phyloP scores from a whole-genome alignment of 2,797 vertebrate genomes.

The Anabas testudineus region DNA sequence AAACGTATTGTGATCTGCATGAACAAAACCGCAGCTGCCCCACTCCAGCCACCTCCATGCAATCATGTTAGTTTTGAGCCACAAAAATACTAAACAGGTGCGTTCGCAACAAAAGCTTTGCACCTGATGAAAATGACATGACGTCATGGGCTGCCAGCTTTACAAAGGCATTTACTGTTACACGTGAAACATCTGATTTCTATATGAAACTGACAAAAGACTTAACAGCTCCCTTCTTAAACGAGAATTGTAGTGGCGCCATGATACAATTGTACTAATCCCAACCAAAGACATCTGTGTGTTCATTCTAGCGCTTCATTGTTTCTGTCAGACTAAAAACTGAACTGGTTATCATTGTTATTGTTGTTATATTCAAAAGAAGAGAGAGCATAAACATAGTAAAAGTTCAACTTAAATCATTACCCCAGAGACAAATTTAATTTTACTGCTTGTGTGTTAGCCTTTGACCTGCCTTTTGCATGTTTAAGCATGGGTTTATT shows the following conservation, averaged over 20 bases:
- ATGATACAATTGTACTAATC: not conserved
- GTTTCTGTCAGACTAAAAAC: not conserved
- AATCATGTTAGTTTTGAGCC: constrained; percentile 6
- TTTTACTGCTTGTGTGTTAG: constrained; percentile 43
- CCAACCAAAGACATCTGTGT: not conserved
- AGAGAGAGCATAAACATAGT: not conserved
- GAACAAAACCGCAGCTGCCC: constrained; percentile 40
- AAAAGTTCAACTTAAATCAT: constrained; percentile 37
- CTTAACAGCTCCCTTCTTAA: not conserved
- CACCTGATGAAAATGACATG: constrained; percentile 10
- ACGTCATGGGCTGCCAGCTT: not conserved
- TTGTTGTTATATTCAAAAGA: no score
- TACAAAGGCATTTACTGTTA: not conserved
- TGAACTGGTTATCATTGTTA: no score
- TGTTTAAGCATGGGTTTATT: constrained; percentile 2
- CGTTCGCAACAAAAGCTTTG: constrained; percentile 29
- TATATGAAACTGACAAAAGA: not conserved
- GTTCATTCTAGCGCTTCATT: not conserved
- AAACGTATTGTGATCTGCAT: constrained; percentile 31
- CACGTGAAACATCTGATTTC: not conserved
- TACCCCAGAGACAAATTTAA: not conserved
- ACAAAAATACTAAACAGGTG: constrained; percentile 13
- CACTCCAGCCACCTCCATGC: constrained; percentile 25
- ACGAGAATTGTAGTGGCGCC: not conserved
- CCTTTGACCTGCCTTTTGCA: constrained; percentile 30